A percentile compares a stretch with the other conserved stretches of the same genome.
These are phyloP conservation scores for Neolamprologus variostigma DNA, from an alignment of 2,113 vertebrate species.

Conservation along the genomic window DNA sequence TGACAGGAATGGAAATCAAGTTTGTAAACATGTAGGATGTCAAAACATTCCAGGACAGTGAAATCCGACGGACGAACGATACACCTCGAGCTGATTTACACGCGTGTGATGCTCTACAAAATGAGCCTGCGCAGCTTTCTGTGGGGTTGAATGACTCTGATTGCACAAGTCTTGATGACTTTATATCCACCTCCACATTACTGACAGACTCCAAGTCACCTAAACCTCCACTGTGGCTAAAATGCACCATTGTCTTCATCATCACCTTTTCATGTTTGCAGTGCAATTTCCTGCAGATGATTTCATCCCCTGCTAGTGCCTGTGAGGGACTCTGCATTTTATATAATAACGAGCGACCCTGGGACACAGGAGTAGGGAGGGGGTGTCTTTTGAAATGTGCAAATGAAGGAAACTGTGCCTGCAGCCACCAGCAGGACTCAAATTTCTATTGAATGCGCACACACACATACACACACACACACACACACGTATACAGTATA, in stretches of 20 bases:
- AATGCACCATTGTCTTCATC: conserved; percentile 3
- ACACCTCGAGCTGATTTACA: not conserved
- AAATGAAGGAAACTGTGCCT: conserved; percentile 8
- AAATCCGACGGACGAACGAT: not conserved
- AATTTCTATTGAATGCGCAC: not conserved
- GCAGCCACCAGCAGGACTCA: not conserved
- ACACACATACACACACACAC: not conserved
- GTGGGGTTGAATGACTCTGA: not conserved
- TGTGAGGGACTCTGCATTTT: not conserved
- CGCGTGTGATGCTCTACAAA: not conserved
- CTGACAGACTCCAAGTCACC: not conserved
- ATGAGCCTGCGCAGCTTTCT: not conserved
- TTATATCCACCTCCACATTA: not conserved
- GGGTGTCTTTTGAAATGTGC: conserved; percentile 8
- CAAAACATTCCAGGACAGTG: not conserved
- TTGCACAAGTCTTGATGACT: not conserved
- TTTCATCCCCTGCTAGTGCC: not conserved
- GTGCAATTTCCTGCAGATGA: not conserved
- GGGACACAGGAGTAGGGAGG: not conserved
- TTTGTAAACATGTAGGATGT: not conserved
- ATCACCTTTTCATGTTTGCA: conserved; percentile 27
- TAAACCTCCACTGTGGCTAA: not conserved
- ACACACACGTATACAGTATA: not conserved
- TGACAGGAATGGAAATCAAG: not conserved
- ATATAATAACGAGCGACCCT: conserved; percentile 3